These are phyloP conservation scores for Chrysoperla carnea DNA, from an alignment of 1,140 invertebrate species.

Conservation along the genomic window DNA sequence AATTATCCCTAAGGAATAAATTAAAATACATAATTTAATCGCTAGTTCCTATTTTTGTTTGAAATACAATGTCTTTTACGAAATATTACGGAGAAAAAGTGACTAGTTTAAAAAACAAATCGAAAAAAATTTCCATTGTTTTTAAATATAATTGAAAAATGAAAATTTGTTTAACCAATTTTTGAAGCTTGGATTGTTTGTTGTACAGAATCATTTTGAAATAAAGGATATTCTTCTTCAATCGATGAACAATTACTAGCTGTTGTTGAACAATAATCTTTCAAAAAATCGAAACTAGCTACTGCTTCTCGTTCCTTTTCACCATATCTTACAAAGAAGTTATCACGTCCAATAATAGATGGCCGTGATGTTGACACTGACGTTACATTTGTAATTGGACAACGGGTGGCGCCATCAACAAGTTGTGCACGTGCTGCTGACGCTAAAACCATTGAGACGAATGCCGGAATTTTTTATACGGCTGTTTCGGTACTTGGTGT, in stretches of 20 bases:
- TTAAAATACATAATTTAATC: too few relatives aligned
- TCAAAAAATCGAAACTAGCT: conserved; percentile 60
- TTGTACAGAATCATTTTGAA: conserved; percentile 7
- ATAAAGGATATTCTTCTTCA: conserved; percentile 14
- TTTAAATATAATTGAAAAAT: too few relatives aligned
- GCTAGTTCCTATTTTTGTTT: too few relatives aligned
- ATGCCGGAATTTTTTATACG: conserved; percentile 10
- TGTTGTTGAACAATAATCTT: conserved; percentile 38
- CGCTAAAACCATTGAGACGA: conserved; percentile 24
- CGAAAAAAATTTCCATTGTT: too few relatives aligned
- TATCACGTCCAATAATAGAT: conserved; percentile 51
- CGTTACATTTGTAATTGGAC: conserved; percentile 17
- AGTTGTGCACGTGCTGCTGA: conserved; percentile 35
- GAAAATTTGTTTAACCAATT: neutral
- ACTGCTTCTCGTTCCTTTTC: conserved; percentile 58
- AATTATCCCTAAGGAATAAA: too few relatives aligned
- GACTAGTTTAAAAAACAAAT: too few relatives aligned
- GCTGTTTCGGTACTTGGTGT: conserved; percentile 22
- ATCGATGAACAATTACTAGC: conserved; percentile 26
- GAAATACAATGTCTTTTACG: too few relatives aligned
- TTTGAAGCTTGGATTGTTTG: conserved; percentile 3
- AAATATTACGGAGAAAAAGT: too few relatives aligned
- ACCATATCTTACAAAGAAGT: conserved; percentile 60
- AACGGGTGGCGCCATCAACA: conserved; percentile 29
- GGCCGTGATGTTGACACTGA: conserved; percentile 24